Evolutionary conservation across 2,113 vertebrate genomes (phyloP), one percentile per base, ranked within the genome.

Genomic region (Orthochromis indermauri): DNA sequence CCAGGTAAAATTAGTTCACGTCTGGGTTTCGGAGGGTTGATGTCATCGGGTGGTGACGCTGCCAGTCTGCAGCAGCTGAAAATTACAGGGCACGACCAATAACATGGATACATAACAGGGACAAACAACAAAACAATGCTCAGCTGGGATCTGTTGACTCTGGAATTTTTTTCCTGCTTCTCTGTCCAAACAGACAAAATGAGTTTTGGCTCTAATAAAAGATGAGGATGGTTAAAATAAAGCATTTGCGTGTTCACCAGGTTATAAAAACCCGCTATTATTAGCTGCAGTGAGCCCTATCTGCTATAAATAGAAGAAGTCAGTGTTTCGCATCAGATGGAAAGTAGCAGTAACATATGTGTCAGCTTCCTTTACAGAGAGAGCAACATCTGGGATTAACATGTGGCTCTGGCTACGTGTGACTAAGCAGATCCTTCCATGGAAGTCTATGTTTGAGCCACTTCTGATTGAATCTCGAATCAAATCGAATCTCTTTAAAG

Each of bases 31-130:
- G 61, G 85, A 61, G 33, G 87, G 80, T 51, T 92, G 91, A 91
- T 80, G 89, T 94, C 92, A 94, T 5, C 12, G 73, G 19, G 35
- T 1, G 24, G 61, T 12, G 68, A 79, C 4, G 26, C 59, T 89
- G 81, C 86, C 91, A 71, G 82, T 79, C 61, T 85, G 54, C 24
- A 81, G 54, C 87, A 45, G 86, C 68, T 78, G 84, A 83, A 88
- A 87, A 93, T 94, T 89, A 94, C 90, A 93, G 89, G 83, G 40
- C 59, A 53, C 51, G 63, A 31, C 7, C 71, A 78, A 57, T 80
- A 87, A 87, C 88, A 84, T 90, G 84, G 89, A 90, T 53, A 89
- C 86, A 66, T 59, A 3, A 59, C 33, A 16, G 28, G 63, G 54
- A 92, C 80, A 87, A 89, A 92, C 85, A 89, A 86, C 86, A 76